Evolutionary conservation across 2,113 vertebrate species (phyloP).

Genomic region (Choloepus hoffmanni): DNA sequence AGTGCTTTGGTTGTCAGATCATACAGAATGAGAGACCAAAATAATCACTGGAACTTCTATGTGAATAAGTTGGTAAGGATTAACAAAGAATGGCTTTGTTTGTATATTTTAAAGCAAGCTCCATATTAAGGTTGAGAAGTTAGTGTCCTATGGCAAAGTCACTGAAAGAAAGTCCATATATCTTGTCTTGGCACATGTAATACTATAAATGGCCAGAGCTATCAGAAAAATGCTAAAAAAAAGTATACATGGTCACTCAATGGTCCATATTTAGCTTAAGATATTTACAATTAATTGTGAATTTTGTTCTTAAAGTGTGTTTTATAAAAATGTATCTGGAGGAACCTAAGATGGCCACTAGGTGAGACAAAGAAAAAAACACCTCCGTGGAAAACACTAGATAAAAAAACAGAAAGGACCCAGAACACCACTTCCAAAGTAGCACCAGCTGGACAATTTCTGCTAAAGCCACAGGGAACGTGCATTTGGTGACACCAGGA

Average conservation of each 20-base stretch:
- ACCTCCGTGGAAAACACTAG: too few relatives aligned
- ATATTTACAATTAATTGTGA: conserved; percentile 39
- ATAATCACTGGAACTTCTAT: not conserved
- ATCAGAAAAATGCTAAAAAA: conserved; percentile 33
- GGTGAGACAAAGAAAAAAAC: too few relatives aligned
- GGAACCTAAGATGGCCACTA: too few relatives aligned
- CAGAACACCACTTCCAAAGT: too few relatives aligned
- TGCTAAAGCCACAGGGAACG: too few relatives aligned
- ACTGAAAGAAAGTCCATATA: not conserved
- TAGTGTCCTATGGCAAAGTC: not conserved
- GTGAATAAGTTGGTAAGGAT: not conserved
- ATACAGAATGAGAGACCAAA: not conserved
- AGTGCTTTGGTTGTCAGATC: not conserved
- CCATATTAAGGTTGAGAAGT: not conserved
- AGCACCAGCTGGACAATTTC: too few relatives aligned
- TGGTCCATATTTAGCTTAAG: not conserved
- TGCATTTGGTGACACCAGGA: too few relatives aligned
- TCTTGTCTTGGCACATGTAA: not conserved
- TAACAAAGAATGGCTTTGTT: not conserved
- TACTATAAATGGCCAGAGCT: not conserved
- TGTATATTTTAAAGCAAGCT: not conserved
- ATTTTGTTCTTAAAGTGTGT: not conserved
- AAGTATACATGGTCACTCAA: not conserved
- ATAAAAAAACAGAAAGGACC: too few relatives aligned
- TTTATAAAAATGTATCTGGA: conserved; percentile 14